Percentiles rank a stretch among this genome's conserved stretches.
These are phyloP conservation scores for Parus major DNA, from an alignment of 2,113 vertebrate species.

Conservation along the genomic window DNA sequence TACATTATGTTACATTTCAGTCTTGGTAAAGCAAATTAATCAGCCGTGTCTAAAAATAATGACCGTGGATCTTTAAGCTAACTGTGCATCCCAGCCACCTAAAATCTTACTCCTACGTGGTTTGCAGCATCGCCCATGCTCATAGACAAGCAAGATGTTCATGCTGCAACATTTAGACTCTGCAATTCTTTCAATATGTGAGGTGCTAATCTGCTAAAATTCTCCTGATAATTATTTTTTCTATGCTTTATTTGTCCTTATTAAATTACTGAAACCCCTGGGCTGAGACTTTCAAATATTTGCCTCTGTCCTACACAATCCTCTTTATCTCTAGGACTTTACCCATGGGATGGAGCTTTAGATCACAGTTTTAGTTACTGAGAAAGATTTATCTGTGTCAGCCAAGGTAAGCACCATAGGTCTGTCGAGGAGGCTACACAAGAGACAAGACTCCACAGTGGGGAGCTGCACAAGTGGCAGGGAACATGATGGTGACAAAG, in stretches of 20 bases:
- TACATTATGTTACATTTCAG: conserved; percentile 34
- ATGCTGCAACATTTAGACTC: conserved; percentile 3
- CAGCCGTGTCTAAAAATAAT: conserved; percentile 35
- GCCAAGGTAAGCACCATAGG: background rate
- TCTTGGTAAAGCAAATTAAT: conserved; percentile 53
- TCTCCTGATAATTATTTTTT: conserved; percentile 39
- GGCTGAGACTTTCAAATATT: background rate
- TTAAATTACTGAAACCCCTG: background rate
- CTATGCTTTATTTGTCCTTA: conserved; percentile 51
- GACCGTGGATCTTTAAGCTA: conserved; percentile 8
- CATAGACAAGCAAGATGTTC: conserved; percentile 36
- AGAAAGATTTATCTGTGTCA: background rate
- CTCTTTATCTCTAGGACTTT: background rate
- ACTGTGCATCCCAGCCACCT: background rate
- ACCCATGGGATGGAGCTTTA: background rate
- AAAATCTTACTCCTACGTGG: conserved; percentile 23
- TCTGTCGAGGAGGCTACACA: background rate
- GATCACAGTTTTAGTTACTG: background rate
- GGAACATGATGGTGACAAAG: background rate
- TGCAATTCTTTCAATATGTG: conserved; percentile 16
- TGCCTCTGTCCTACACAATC: background rate
- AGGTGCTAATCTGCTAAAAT: conserved; percentile 27
- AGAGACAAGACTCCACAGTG: rapidly evolving
- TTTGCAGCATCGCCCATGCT: background rate
- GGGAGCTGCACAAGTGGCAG: background rate